Evolutionary conservation across 2,888 invertebrate genomes (phyloP), one percentile per base, ranked within the genome.

Genomic region (Agrotis ipsilon): DNA sequence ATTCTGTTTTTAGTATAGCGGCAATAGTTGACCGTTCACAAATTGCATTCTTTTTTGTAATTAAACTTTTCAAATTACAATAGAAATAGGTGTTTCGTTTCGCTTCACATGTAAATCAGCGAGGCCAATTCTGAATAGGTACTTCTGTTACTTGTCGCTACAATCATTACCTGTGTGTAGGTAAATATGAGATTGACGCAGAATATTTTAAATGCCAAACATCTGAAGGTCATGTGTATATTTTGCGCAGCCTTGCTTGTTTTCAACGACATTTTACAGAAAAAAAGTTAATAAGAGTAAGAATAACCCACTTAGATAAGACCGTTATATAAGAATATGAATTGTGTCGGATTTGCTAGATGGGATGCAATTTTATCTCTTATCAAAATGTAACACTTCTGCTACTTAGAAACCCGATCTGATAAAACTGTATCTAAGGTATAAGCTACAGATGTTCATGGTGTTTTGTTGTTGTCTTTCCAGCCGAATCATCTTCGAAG

Each of bases 401-500:
- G 11, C 19, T 60, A 63, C 19, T 59, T 63, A 60, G 49, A 32
- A 57, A 32, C 43, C 19, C 43, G 43, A 58, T 51, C 55, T 54
- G 82, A 77, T 78, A 67, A 81, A 67, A 81, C 75, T 51, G 43
- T 48, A 45, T 46, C 14, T 21, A 18, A 21, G 21, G 14, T 39
- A 21, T 0, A 2, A 57, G 43, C 9, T 4, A 45, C 24, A 57
- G 14, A 14, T 60, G 45, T 45, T 75, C n/a, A 75, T 58, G 13
- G 6, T 32, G 32, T 57, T 49, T 48, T 66, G 6, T 60, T 68
- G 46, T 68, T 68, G 39, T 76, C 72, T 32, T 92, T 93, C 61
- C 93, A 95, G 95, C 39, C 39, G 39, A 39, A 39, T 1, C 89
- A 82, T 69, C 90, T 63, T 59, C 80, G 77, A 76, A 87, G 68